A percentile compares a stretch with the other conserved stretches of the same genome.
These are phyloP conservation scores for Zoanthus gigantus DNA, from an alignment of 92 coral and sea anemone genomes.

Conservation along the genomic window DNA sequence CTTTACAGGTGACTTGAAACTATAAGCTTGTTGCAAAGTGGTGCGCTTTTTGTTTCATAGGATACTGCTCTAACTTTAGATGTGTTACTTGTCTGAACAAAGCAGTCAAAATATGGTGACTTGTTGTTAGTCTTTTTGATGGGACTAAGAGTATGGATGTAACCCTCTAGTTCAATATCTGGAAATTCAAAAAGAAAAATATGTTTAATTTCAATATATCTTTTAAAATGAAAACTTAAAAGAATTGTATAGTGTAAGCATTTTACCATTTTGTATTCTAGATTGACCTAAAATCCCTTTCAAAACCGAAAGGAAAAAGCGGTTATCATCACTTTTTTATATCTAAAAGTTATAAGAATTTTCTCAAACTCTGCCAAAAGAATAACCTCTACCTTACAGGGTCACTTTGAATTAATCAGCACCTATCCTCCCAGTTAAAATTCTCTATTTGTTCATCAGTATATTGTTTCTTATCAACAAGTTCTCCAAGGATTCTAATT, in stretches of 20 bases:
- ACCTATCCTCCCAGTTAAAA: no score
- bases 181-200: slow-evolving; percentile 48
- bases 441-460: no score
- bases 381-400: no score
- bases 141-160: slow-evolving; percentile 63
- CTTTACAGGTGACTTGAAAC: slow-evolving; percentile 67
- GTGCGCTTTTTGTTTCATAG: slow-evolving; percentile 59
- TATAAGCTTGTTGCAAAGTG: slow-evolving; percentile 60
- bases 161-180: slow-evolving; percentile 61
- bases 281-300: slow-evolving; percentile 49
- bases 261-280: slow-evolving; percentile 31
- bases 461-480: no score
- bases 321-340: no score
- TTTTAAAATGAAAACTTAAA: no score
- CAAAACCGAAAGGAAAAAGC: slow-evolving; percentile 27
- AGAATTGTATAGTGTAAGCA: slow-evolving; percentile 17
- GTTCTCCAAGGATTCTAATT: no score
- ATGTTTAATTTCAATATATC: no score
- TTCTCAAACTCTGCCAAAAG: slow-evolving; percentile 28
- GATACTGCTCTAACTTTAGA: slow-evolving; percentile 69
- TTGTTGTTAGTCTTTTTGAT: slow-evolving; percentile 66
- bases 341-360: no score
- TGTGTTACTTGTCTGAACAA: slow-evolving; percentile 62
- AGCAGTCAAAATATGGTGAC: slow-evolving; percentile 68
- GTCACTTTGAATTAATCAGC: no score